Evolutionary conservation across 2,888 invertebrate species (phyloP).

Genomic region (Anagyrus pseudococci): DNA sequence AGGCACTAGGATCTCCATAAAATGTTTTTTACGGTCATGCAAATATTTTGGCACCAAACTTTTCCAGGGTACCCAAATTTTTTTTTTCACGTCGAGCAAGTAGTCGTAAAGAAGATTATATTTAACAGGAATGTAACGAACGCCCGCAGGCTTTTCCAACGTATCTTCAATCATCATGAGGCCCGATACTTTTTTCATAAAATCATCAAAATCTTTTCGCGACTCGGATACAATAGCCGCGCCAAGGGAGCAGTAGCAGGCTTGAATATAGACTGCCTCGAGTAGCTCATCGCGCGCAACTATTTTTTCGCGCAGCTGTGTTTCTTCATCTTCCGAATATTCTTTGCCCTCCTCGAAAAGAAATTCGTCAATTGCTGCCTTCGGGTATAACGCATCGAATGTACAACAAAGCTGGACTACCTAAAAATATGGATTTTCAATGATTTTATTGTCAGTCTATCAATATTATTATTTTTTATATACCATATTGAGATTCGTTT

Average conservation of each 20-base stretch:
- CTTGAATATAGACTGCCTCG: conserved; percentile 64
- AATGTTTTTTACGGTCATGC: conserved; percentile 74
- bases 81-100: conserved; percentile 72
- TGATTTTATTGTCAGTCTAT: too few relatives aligned
- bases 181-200: conserved; percentile 76
- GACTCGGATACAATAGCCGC: conserved; percentile 76
- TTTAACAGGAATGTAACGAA: conserved; percentile 75
- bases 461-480: too few relatives aligned
- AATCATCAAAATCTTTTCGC: conserved; percentile 77
- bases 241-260: conserved; percentile 86
- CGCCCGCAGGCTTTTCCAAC: conserved; percentile 69
- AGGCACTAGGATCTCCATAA: conserved; percentile 86
- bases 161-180: conserved; percentile 75
- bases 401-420: conserved; percentile 82
- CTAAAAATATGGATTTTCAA: too few relatives aligned
- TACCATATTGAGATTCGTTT: conserved; percentile 86
- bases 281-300: conserved; percentile 45
- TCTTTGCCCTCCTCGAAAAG: conserved; percentile 3
- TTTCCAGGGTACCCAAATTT: conserved; percentile 85
- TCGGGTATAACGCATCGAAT: conserved; percentile 75
- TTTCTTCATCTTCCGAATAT: conserved; percentile 34
- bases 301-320: conserved; percentile 65
- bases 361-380: conserved; percentile 33
- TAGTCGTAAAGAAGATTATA: conserved; percentile 83
- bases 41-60: conserved; percentile 78